Conservation (phyloP, 2,888 invertebrate genomes). For the Tortricodes alternella region DNA sequence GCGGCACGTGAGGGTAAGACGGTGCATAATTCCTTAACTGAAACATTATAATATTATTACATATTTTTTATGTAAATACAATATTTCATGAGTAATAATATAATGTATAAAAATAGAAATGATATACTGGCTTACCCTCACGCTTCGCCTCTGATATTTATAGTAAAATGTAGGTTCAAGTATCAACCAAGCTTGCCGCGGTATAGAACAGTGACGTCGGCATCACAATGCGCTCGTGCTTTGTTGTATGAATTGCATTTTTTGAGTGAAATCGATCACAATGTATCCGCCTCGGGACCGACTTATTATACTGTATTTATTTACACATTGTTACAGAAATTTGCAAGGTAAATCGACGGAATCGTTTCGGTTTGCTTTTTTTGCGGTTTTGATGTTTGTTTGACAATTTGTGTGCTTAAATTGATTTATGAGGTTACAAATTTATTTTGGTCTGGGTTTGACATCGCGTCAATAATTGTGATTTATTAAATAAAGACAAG, state of each 20-base stretch:
- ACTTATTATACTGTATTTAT: constrained; percentile 64
- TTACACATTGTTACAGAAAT: constrained; percentile 58
- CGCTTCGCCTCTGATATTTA: too few species aligned
- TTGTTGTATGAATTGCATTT: constrained; percentile 77
- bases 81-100: too few species aligned
- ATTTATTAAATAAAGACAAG: too few species aligned
- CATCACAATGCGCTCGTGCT: constrained; percentile 69
- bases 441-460: neutral
- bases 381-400: constrained; percentile 18
- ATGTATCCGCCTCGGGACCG: constrained; percentile 53
- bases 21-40: too few species aligned
- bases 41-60: too few species aligned
- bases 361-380: constrained; percentile 23
- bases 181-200: constrained; percentile 61
- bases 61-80: too few species aligned
- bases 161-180: too few species aligned
- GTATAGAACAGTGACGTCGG: constrained; percentile 57
- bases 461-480: too few species aligned
- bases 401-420: constrained; percentile 19
- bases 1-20: too few species aligned
- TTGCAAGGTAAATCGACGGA: constrained; percentile 26
- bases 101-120: too few species aligned
- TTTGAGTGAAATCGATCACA: constrained; percentile 77
- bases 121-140: too few species aligned
- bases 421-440: constrained; percentile 2